Evolutionary conservation across 1,140 invertebrate species (phyloP), one percentile per base, ranked within the genome.

Genomic region (Sesamia nonagrioides): DNA sequence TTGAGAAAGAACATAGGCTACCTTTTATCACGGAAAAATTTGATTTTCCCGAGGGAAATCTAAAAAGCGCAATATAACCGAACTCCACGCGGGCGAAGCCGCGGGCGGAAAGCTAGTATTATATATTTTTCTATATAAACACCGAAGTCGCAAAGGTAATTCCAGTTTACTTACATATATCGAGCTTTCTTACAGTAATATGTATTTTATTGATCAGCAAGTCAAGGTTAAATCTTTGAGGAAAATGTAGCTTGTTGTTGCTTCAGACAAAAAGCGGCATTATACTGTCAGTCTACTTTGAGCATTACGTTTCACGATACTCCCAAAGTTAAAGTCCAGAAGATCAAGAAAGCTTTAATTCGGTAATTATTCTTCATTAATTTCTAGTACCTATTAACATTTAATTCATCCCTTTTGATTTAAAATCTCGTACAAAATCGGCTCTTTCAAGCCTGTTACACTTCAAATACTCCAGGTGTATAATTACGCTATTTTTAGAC

Each of bases 401-500:
- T 63, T 66, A 66, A 42, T 66, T 66, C 61, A 40, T 63, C n/a
- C 37, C 60, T 42, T 63, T 63, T 63, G 61, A 66, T 63, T 63
- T 63, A 11, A 18, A 66, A 66, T 66, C 35, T 66, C 37, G 37
- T 66, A 66, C 37, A 66, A 66, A 66, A 66, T 66, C 60, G 35
- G n/a, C 35, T 18, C n/a, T 63, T 42, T 42, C 37, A 66, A 66
- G 61, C 37, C 18, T 66, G 61, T 66, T 66, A 18, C 61, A 21
- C 37, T 66, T 18, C n/a, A 66, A 66, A 66, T 37, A 63, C 60
- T 63, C n/a, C 35, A 63, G 60, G 60, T 63, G 18, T 63, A 63
- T 63, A 63, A 63, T 63, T 17, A 63, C n/a, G 60, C 60, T 66
- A 42, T 66, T 66, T 66, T 66, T 66, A 66, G 61, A 66, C 61